Evolutionary conservation across 1,140 invertebrate species (phyloP), one percentile per base, ranked within the genome.

Genomic region (Drosophila pruinosa): DNA sequence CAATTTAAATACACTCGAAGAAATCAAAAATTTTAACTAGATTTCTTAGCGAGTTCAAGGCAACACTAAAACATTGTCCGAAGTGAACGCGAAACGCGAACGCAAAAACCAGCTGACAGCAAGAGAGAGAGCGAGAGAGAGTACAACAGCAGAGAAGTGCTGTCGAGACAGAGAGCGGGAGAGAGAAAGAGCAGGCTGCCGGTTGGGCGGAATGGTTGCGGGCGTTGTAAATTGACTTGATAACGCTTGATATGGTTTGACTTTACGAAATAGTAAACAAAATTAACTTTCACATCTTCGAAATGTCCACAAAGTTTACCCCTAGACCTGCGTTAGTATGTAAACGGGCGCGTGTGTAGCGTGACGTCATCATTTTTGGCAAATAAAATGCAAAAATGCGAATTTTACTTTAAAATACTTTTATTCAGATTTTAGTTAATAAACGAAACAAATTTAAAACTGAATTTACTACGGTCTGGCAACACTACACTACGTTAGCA

Each of bases 21-120:
- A 85, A 85, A 85, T 80, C 21, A 63, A 86, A 67, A 67, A 19
- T 68, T 56, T 73, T 65, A 52, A 61, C 62, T 53, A 34, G 24
- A 59, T 43, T 39, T 79, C 61, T 58, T 39, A 24, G 54, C 72
- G 80, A 71, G 80, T 76, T 78, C 72, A 62, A 54, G 62, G 72
- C 64, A 45, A 63, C 45, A 86, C 75, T 82, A 62, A 67, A 71
- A 78, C 58, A 50, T 47, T 71, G 57, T 12, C 28, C 78, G 62
- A 82, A 77, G 65, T 65, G 70, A 88, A 81, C 65, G 71, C 59
- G 74, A 50, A 80, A 77, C 62, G 70, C 54, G 50, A 73, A 59
- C 57, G 65, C 71, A 70, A 74, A 65, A 85, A 78, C 78, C 81
- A 86, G 82, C 82, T 88, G 78, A 82, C 68, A 53, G 54, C 39